phyloP scores from a whole-genome alignment of 2,888 invertebrate species.

The Furcula furcula region DNA sequence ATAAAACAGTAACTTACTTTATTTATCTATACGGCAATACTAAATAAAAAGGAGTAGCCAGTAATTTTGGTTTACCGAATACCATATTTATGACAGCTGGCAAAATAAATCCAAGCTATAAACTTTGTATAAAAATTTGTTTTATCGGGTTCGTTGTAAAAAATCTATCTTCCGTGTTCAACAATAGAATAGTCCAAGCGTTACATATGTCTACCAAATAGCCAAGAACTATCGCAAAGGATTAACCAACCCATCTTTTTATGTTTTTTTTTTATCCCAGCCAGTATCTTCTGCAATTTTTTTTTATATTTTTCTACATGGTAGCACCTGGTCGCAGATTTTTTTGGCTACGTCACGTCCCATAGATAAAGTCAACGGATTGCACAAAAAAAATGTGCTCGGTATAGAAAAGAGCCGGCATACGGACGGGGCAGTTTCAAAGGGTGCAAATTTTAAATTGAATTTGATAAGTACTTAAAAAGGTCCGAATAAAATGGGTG shows the following conservation, averaged over 20 bases:
- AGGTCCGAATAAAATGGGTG: slow-evolving; percentile 37
- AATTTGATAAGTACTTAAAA: slow-evolving; percentile 53
- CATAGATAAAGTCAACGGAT: slow-evolving; percentile 56
- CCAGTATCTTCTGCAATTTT: slow-evolving; percentile 41
- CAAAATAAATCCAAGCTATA: slow-evolving; percentile 19
- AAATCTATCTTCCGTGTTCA: slow-evolving; percentile 28
- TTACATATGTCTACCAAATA: slow-evolving; percentile 61
- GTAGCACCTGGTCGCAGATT: slow-evolving; percentile 60
- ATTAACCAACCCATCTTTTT: slow-evolving; percentile 40
- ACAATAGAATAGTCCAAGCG: slow-evolving; percentile 55
- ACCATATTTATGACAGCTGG: slow-evolving; percentile 30
- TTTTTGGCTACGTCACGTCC: slow-evolving; percentile 60
- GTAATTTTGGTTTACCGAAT: too few relatives aligned
- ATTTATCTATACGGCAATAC: background rate
- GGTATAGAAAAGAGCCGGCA: slow-evolving; percentile 34
- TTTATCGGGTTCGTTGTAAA: slow-evolving; percentile 29
- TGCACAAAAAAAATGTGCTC: slow-evolving; percentile 59
- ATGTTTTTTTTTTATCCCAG: slow-evolving; percentile 32
- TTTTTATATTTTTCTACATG: slow-evolving; percentile 36
- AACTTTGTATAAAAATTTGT: slow-evolving; percentile 30
- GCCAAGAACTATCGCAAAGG: slow-evolving; percentile 48
- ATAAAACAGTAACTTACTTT: background rate
- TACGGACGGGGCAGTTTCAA: slow-evolving; percentile 40
- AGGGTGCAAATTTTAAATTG: slow-evolving; percentile 59
- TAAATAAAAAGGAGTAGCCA: background rate